Evolutionary conservation across 2,888 invertebrate genomes (phyloP), one percentile per base, ranked within the genome.

Genomic region (Meteorus colon): DNA sequence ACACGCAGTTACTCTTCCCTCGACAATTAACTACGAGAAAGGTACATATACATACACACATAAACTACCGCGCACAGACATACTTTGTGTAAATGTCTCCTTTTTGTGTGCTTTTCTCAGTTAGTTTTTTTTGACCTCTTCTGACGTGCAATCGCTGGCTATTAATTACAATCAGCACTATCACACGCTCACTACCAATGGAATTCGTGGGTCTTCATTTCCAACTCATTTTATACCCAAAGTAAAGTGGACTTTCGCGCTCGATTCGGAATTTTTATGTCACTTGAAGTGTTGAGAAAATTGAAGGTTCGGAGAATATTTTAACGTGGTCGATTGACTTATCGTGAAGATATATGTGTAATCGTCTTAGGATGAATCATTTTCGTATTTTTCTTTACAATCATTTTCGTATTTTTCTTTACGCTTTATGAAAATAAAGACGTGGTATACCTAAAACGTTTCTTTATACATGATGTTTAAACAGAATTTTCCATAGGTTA

Each of bases 111-210:
- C 34, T 41, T 59, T 16, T 70, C 24, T 37, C 19, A n/a, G 27
- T 60, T 8, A 16, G 27, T 60, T 60, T 27, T 27, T 82, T 82
- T 24, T 24, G 24, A 81, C 73, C 68, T 66, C 63, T 78, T 76
- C 80, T 73, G 77, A 76, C 82, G 76, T 78, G 83, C 84, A 84
- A 84, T 85, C 83, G 81, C 79, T 82, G 83, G 87, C 88, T 88
- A 88, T 88, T 88, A 88, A 88, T 88, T 88, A 87, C 88, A 88
- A 88, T 88, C 88, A 88, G 84, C 85, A 86, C 85, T 88, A 87
- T 88, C 86, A 83, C 82, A 77, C 82, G 81, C 73, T 71, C 70
- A 45, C 31, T 69, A 73, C 19, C 59, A 73, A 66, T 69, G 75
- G 63, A 60, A 55, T 68, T 68, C n/a, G 63, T 31, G 48, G 1